These are phyloP conservation scores for Physeter macrocephalus DNA, from an alignment of 2,113 vertebrate genomes.

Conservation along the genomic window DNA sequence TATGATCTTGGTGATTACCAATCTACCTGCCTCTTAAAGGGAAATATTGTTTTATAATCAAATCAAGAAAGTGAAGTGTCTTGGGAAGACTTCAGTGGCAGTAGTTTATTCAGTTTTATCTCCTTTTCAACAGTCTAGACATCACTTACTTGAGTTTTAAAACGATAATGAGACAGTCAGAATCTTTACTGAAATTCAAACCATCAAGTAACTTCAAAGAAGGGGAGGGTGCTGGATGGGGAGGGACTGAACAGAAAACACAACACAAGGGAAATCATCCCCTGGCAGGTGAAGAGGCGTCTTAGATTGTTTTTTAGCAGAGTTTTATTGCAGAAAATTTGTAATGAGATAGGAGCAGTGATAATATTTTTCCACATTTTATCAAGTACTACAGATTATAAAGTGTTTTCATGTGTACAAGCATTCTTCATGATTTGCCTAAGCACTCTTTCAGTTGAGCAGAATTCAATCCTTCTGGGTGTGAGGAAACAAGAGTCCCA, in stretches of 20 bases:
- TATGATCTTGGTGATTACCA: background rate
- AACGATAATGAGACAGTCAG: background rate
- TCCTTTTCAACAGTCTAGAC: background rate
- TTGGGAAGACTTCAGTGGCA: background rate
- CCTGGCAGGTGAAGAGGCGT: background rate
- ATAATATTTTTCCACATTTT: background rate
- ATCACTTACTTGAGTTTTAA: background rate
- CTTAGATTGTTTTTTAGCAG: background rate
- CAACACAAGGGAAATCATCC: background rate
- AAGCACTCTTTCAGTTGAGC: background rate
- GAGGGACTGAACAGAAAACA: background rate
- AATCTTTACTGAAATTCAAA: background rate
- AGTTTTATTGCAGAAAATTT: background rate
- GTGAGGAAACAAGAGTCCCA: background rate
- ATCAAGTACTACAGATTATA: background rate
- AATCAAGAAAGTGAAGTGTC: conserved; percentile 25
- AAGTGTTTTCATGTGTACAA: rapidly evolving
- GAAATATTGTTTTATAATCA: background rate
- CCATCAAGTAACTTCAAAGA: background rate
- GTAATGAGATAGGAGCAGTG: background rate
- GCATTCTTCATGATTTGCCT: rapidly evolving
- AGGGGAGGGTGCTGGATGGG: background rate
- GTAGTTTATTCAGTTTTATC: background rate
- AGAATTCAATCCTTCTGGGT: background rate
- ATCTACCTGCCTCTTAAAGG: background rate